A percentile compares a stretch with the other conserved stretches of the same genome.
phyloP scores from a whole-genome alignment of 2,797 vertebrate species.

The Leptatherina wallacei region DNA sequence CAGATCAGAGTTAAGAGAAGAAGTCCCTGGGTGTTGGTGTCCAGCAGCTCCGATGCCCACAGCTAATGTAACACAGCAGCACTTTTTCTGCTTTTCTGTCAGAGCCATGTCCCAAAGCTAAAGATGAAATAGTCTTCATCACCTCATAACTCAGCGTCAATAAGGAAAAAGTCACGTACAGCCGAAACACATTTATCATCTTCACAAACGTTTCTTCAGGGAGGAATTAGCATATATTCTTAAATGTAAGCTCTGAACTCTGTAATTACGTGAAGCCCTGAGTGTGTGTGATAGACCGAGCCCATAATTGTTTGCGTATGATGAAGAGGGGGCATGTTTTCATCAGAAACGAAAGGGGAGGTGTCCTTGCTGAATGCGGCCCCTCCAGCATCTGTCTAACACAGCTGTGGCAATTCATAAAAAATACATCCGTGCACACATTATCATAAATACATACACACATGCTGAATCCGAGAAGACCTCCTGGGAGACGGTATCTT shows the following conservation, averaged over 20 bases:
- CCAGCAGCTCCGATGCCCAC: slow-evolving; percentile 37
- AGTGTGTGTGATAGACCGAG: slow-evolving; percentile 59
- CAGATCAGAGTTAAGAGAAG: slow-evolving; percentile 39
- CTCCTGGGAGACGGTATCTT: slow-evolving; percentile 67
- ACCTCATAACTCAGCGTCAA: slow-evolving; percentile 36
- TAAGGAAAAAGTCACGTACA: slow-evolving; percentile 31
- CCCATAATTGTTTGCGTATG: slow-evolving; percentile 62
- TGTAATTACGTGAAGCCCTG: slow-evolving; percentile 69
- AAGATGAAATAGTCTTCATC: slow-evolving; percentile 44
- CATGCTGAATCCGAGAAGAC: slow-evolving; percentile 39
- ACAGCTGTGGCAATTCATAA: slow-evolving; percentile 79
- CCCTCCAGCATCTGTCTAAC: slow-evolving; percentile 76
- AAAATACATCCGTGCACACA: slow-evolving; percentile 53
- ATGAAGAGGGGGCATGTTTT: slow-evolving; percentile 57
- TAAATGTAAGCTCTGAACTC: slow-evolving; percentile 74
- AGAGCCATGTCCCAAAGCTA: slow-evolving; percentile 51
- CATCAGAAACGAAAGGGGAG: slow-evolving; percentile 49
- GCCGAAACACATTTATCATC: slow-evolving; percentile 33
- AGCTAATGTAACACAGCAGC: slow-evolving; percentile 56
- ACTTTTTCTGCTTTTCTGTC: slow-evolving; percentile 39
- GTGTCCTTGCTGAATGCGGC: slow-evolving; percentile 54
- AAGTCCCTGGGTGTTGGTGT: slow-evolving; percentile 33
- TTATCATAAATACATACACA: slow-evolving; percentile 31
- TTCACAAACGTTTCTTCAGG: slow-evolving; percentile 51
- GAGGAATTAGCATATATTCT: slow-evolving; percentile 71